Evolutionary conservation across 2,113 vertebrate species (phyloP).

Genomic region (Caloenas nicobarica): DNA sequence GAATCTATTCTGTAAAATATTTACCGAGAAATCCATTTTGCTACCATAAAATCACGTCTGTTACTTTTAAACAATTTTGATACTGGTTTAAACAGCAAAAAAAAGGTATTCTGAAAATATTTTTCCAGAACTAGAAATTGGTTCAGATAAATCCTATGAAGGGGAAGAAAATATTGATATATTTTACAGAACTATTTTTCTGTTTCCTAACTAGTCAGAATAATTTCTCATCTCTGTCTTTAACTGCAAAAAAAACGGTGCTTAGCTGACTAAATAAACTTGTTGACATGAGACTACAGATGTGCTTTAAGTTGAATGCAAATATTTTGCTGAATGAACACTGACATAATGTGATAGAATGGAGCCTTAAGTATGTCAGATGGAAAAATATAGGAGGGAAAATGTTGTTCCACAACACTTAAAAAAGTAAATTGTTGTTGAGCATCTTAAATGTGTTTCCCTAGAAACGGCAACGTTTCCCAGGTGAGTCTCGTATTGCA

Average conservation of each 20-base stretch:
- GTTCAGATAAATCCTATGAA: not conserved
- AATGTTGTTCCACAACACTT: not conserved
- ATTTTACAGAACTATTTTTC: not conserved
- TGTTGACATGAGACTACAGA: not conserved
- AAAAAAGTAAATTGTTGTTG: not conserved
- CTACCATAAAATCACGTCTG: not conserved
- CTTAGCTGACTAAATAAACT: not conserved
- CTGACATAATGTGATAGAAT: not conserved
- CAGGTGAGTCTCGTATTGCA: not conserved
- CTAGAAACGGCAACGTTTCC: not conserved
- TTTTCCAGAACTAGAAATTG: not conserved
- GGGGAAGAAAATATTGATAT: not conserved
- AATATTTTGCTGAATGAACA: not conserved
- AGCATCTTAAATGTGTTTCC: not conserved
- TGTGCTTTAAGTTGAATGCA: not conserved
- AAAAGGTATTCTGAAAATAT: not conserved
- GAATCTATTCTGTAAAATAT: not conserved
- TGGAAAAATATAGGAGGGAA: not conserved
- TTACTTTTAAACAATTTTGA: not conserved
- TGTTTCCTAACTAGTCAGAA: not conserved
- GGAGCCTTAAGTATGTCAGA: not conserved
- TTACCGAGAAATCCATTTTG: not conserved
- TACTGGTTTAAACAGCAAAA: not conserved
- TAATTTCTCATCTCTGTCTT: not conserved
- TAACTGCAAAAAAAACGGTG: not conserved